Percentiles rank a stretch among this genome's conserved stretches.
These are phyloP conservation scores for Lithobates pipiens DNA, from an alignment of 2,797 vertebrate genomes.

Conservation along the genomic window DNA sequence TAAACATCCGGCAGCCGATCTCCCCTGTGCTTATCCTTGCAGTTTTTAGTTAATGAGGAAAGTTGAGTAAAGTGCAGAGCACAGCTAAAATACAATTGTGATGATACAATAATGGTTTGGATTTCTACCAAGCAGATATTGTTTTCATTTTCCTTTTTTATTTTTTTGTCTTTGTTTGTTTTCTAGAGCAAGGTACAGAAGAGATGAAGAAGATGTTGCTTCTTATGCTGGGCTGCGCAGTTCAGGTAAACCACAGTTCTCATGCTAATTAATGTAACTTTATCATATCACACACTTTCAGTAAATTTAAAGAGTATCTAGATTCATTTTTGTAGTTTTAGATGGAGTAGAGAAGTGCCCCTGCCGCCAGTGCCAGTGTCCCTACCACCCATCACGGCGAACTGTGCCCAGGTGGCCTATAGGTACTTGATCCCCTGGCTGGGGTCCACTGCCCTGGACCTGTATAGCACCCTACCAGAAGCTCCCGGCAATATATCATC, in stretches of 20 bases:
- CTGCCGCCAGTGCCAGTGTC: no score
- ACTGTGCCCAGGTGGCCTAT: no score
- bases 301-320: no score
- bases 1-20: neutral
- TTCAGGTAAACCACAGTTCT: conserved; percentile 82
- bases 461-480: no score
- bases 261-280: neutral
- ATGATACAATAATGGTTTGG: conserved; percentile 1
- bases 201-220: conserved; percentile 93
- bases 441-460: no score
- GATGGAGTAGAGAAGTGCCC: no score
- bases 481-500: no score
- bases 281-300: no score
- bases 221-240: conserved; percentile 93
- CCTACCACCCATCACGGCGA: no score
- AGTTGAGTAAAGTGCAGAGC: neutral
- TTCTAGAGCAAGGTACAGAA: conserved; percentile 89
- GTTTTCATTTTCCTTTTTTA: conserved; percentile 15
- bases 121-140: neutral
- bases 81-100: neutral
- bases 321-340: no score
- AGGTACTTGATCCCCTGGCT: no score
- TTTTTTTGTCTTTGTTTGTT: conserved; percentile 48
- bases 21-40: neutral
- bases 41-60: neutral